Evolutionary conservation across 1,140 invertebrate species (phyloP).

Genomic region (Yoshiicerus persimilis): DNA sequence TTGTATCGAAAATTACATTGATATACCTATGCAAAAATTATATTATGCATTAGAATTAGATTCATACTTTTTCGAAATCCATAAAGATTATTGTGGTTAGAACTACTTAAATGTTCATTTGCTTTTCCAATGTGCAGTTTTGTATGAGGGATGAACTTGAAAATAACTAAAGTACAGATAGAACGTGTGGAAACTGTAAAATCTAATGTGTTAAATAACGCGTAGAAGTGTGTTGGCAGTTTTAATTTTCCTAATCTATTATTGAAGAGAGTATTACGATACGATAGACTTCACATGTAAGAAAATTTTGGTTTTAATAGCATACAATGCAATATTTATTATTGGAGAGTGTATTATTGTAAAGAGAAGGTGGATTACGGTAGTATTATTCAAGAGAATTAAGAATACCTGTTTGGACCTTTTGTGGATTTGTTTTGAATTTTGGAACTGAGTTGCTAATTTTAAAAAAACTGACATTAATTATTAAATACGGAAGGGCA

Average conservation of each 20-base stretch:
- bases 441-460: neutral
- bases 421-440: neutral
- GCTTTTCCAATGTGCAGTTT: neutral
- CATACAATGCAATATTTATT: conserved; percentile 3
- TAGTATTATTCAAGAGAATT: neutral
- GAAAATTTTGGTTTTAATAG: neutral
- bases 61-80: neutral
- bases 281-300: neutral
- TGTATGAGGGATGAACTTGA: neutral
- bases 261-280: neutral
- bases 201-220: neutral
- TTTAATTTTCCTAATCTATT: neutral
- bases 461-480: neutral
- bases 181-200: neutral
- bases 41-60: neutral
- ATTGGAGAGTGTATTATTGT: neutral
- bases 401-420: neutral
- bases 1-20: neutral
- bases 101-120: neutral
- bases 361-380: neutral
- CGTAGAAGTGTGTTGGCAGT: neutral
- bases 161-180: neutral
- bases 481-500: neutral
- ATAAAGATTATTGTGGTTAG: neutral
- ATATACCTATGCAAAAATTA: neutral